Conservation (phyloP, 2,113 vertebrate species). For the Anguilla japonica region DNA sequence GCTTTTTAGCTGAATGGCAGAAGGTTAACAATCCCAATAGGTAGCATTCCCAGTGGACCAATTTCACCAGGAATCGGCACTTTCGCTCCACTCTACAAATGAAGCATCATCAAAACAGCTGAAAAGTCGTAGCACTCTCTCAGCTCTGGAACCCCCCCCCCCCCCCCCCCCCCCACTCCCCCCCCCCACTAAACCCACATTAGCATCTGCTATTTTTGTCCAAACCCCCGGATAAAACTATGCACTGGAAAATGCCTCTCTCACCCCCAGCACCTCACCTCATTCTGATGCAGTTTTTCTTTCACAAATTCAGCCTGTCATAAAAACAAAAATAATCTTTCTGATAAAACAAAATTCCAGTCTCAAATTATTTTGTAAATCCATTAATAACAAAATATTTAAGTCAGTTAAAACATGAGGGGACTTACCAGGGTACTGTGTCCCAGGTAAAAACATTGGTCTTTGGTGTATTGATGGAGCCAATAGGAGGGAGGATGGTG, state of each 20-base stretch:
- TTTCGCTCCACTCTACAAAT: slow-evolving; percentile 65
- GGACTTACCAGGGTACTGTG: no score
- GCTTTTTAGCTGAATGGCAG: slow-evolving; percentile 84
- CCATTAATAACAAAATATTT: no score
- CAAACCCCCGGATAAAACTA: slow-evolving; percentile 72
- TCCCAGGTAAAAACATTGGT: no score
- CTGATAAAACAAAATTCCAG: not conserved
- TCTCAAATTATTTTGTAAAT: no score
- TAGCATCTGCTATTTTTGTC: slow-evolving; percentile 71
- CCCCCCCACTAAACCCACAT: slow-evolving; percentile 67
- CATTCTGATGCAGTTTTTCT: not conserved
- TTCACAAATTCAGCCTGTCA: slow-evolving; percentile 32
- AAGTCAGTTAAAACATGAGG: no score
- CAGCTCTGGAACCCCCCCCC: slow-evolving; percentile 51
- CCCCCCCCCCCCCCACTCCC: slow-evolving; percentile 50
- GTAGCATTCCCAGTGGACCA: slow-evolving; percentile 77
- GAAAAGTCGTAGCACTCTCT: slow-evolving; percentile 62
- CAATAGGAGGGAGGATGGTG: no score
- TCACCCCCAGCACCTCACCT: slow-evolving; percentile 33
- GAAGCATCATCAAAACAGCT: slow-evolving; percentile 73
- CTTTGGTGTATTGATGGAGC: no score
- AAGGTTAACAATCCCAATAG: slow-evolving; percentile 88
- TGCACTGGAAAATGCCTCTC: slow-evolving; percentile 36
- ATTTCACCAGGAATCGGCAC: slow-evolving; percentile 75
- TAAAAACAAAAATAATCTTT: slow-evolving; percentile 31